Evolutionary conservation across 2,888 invertebrate genomes (phyloP), one percentile per base, ranked within the genome.

Genomic region (Xestobium rufovillosum): DNA sequence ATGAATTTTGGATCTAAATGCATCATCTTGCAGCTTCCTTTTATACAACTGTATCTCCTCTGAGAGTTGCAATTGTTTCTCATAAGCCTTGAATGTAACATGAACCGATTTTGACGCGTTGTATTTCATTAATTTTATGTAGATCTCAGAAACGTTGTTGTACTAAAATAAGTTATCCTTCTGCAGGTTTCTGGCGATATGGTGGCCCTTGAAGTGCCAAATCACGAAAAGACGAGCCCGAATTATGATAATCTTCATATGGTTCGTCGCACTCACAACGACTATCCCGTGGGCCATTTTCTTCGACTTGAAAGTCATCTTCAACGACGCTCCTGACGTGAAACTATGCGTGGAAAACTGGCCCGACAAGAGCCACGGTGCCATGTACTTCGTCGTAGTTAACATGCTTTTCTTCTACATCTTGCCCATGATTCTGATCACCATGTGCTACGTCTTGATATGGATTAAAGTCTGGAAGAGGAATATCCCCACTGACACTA

Each of bases 101-200:
- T n/a, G n/a, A n/a, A n/a, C n/a, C n/a, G n/a, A n/a, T n/a, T n/a
- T n/a, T n/a, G n/a, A n/a, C n/a, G n/a, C n/a, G n/a, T n/a, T n/a
- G n/a, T n/a, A n/a, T n/a, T n/a, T n/a, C n/a, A n/a, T n/a, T n/a
- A n/a, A n/a, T n/a, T n/a, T n/a, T n/a, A n/a, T n/a, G n/a, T n/a
- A n/a, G n/a, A n/a, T n/a, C n/a, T n/a, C n/a, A n/a, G n/a, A n/a
- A n/a, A n/a, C n/a, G n/a, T n/a, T n/a, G n/a, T n/a, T n/a, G n/a
- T n/a, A n/a, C n/a, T n/a, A n/a, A n/a, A n/a, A n/a, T n/a, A n/a
- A n/a, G n/a, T n/a, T n/a, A n/a, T 19, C 23, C n/a, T 19, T 19
- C 71, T 81, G 11, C 81, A 94, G 94, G 71, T 94, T 92, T 63
- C 74, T 94, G 50, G 94, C 94, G 29, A 95, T 94, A 55, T 92